These are phyloP conservation scores for Saccopteryx bilineata DNA, from an alignment of 2,113 vertebrate genomes.

Conservation along the genomic window DNA sequence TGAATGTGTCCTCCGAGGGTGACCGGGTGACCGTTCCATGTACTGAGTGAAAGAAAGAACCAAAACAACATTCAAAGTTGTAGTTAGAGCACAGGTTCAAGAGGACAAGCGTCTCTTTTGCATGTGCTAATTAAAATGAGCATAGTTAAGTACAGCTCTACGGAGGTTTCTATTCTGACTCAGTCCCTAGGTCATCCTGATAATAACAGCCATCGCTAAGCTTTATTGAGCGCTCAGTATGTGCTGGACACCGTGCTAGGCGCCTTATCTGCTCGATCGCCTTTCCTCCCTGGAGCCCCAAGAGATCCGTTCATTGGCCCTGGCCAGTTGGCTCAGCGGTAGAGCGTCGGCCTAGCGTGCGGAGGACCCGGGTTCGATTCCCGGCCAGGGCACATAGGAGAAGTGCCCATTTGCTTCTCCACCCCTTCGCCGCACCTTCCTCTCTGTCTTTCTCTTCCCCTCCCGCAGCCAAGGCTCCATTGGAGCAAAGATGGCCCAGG, in stretches of 20 bases:
- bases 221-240: accelerated
- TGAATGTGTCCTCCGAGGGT: accelerated
- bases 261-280: too few species aligned
- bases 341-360: too few species aligned
- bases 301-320: neutral
- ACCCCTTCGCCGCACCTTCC: too few species aligned
- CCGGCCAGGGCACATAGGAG: too few species aligned
- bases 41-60: neutral
- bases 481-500: too few species aligned
- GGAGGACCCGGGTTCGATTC: too few species aligned
- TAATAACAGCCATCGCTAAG: accelerated
- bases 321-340: too few species aligned
- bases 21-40: neutral
- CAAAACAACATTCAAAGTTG: accelerated
- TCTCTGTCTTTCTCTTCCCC: too few species aligned
- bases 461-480: too few species aligned
- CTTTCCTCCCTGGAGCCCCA: neutral
- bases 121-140: neutral
- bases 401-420: too few species aligned
- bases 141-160: neutral
- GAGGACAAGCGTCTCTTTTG: neutral
- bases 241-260: accelerated
- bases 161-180: neutral
- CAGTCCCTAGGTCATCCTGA: too few species aligned
- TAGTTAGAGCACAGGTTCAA: neutral